These are phyloP conservation scores for Galbula dea DNA, from an alignment of 2,113 vertebrate species.

Conservation along the genomic window DNA sequence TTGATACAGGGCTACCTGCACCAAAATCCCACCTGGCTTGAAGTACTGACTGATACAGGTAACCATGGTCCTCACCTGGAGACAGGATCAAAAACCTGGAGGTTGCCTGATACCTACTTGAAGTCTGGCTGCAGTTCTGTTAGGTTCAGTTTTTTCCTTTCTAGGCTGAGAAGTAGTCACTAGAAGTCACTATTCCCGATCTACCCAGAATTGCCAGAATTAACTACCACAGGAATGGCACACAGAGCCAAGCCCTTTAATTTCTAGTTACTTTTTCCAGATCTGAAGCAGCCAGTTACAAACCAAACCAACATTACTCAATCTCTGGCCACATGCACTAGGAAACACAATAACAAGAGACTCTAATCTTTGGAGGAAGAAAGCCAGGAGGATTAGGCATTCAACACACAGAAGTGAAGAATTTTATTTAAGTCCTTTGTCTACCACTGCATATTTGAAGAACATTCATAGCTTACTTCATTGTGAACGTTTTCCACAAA, in stretches of 20 bases:
- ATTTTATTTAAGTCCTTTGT: neutral
- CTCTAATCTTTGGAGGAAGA: neutral
- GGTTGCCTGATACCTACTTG: neutral
- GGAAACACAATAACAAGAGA: neutral
- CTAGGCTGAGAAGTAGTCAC: neutral
- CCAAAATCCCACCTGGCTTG: neutral
- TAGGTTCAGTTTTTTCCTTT: neutral
- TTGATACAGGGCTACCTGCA: neutral
- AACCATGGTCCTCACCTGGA: neutral
- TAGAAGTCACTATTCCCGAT: neutral
- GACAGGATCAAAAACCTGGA: neutral
- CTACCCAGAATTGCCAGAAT: neutral
- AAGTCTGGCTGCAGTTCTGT: neutral
- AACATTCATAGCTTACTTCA: neutral
- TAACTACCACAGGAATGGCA: neutral
- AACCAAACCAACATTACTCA: neutral
- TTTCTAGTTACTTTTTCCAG: neutral
- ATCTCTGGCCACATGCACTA: no score
- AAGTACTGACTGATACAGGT: accelerated
- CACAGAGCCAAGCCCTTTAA: neutral
- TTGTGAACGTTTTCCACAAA: neutral
- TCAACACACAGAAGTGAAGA: neutral
- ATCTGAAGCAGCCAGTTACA: neutral
- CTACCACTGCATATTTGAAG: neutral
- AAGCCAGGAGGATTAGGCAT: neutral